Evolutionary conservation across 2,797 vertebrate genomes (phyloP), one percentile per base, ranked within the genome.

Genomic region (Takifugu rubripes): DNA sequence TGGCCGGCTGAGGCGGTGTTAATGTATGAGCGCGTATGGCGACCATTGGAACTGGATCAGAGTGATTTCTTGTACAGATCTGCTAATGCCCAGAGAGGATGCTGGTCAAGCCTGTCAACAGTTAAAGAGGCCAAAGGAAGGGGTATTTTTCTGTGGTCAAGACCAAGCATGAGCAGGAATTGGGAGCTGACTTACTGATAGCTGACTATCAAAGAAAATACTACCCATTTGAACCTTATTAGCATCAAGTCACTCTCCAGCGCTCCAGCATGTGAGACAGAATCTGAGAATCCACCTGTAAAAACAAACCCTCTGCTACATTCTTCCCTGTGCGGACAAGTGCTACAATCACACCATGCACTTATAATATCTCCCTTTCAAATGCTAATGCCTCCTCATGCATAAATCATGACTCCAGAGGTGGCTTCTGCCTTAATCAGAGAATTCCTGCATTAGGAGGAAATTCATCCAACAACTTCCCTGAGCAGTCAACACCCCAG

Each of bases 321-420:
- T 52, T 61, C 54, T 66, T 66, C 61, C 48, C 54, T 60, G 60
- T 49, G 47, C 31, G 45, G 67, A 66, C 29, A 51, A 54, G 72
- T 36, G 50, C 72, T 61, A 54, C 71, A 79, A 79, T 82, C 79
- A 56, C 74, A 77, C 69, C 68, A 80, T 77, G 78, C 55, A 78
- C 77, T 84, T 87, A 89, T 91, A 89, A 88, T 81, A 89, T 83
- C 72, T 71, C 77, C 56, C 87, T 91, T 91, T 91, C 81, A 91
- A 90, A 91, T 90, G 89, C 84, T 78, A 91, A 92, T 90, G 79
- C 54, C 5, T 40, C 64, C 74, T 85, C 82, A 91, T 91, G 68
- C 86, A 92, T 91, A 88, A 90, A 87, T 87, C 84, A 92, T 89
- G 80, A 79, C 77, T 85, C 70, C 62, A 67, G 81, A 83, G 85